Percentiles rank a stretch among this genome's conserved stretches.
Conservation (phyloP, 2,797 vertebrate genomes). For the Threskiornis aethiopicus region DNA sequence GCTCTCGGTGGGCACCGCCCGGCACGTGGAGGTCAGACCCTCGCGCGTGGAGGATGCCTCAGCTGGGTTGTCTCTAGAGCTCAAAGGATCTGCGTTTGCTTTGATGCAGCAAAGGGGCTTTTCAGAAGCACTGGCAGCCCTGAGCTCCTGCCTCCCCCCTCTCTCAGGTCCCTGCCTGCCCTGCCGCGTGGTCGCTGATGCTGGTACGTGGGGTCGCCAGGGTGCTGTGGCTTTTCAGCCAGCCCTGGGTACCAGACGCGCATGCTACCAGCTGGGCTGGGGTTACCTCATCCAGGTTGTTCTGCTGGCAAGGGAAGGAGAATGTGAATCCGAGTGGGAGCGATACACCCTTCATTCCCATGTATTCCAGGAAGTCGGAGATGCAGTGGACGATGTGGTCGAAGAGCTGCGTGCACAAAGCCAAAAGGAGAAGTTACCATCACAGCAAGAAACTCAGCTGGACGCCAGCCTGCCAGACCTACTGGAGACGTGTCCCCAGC, state of each 20-base stretch:
- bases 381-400: conserved; percentile 93
- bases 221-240: neutral
- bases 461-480: neutral
- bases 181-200: fast-evolving
- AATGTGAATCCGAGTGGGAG: conserved; percentile 95
- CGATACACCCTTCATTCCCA: conserved; percentile 90
- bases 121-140: neutral
- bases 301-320: conserved; percentile 95
- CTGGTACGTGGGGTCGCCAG: neutral
- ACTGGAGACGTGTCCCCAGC: neutral
- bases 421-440: neutral
- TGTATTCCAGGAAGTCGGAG: conserved; percentile 91
- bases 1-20: neutral
- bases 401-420: conserved; percentile 83
- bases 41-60: fast-evolving
- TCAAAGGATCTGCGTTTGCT: neutral
- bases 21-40: neutral
- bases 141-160: neutral
- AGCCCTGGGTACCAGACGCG: fast-evolving
- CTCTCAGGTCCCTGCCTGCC: neutral
- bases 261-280: fast-evolving
- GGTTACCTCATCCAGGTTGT: conserved; percentile 87
- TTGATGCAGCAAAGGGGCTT: neutral
- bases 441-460: too few species aligned
- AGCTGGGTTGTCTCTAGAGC: neutral